Evolutionary conservation across 2,113 vertebrate genomes (phyloP).

Genomic region (Aviceda subcristata): DNA sequence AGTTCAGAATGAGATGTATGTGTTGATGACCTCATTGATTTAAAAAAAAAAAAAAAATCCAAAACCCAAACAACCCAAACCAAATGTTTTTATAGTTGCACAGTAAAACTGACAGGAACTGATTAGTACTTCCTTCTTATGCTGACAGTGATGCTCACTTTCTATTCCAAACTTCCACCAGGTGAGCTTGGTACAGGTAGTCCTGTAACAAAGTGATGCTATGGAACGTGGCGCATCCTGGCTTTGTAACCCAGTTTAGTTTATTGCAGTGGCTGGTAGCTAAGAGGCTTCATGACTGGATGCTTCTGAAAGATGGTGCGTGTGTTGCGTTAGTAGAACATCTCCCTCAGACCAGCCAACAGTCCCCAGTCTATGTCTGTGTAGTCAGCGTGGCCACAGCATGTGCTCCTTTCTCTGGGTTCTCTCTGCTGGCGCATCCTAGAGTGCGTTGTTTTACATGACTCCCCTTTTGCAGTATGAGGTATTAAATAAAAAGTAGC

Average conservation of each 20-base stretch:
- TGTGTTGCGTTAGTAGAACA: not conserved
- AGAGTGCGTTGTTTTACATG: not conserved
- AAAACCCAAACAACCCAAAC: not conserved
- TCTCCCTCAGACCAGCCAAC: not conserved
- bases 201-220: not conserved
- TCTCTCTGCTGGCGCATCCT: not conserved
- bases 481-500: not conserved
- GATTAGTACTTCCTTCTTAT: not conserved
- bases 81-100: not conserved
- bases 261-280: not conserved
- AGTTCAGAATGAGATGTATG: not conserved
- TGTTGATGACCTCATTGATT: not conserved
- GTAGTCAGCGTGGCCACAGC: not conserved
- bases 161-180: not conserved
- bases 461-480: not conserved
- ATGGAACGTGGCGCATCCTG: fast-evolving
- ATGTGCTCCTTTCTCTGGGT: not conserved
- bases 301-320: not conserved
- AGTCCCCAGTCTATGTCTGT: too few species aligned
- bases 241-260: not conserved
- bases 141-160: not conserved
- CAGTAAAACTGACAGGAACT: not conserved
- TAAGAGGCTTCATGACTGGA: not conserved
- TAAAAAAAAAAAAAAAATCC: not conserved
- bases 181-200: not conserved